phyloP scores from a whole-genome alignment of 2,797 vertebrate species.

The Pteropus rufus region DNA sequence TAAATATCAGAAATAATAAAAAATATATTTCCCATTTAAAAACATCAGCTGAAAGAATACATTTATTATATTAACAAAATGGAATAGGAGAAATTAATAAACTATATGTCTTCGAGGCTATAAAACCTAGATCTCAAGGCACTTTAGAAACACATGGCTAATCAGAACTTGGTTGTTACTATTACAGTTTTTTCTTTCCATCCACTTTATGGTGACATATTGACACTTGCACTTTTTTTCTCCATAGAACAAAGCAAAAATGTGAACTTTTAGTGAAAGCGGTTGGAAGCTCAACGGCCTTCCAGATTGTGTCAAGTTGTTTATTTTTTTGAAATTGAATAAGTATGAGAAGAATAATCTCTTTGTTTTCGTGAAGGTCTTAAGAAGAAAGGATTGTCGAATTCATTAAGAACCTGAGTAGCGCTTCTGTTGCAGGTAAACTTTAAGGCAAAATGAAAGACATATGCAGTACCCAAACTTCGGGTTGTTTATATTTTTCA shows the following conservation, averaged over 20 bases:
- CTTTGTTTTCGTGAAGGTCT: background rate
- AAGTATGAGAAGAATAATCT: background rate
- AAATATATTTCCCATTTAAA: constrained; percentile 21
- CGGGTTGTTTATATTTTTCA: background rate
- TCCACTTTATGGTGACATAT: background rate
- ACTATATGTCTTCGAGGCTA: background rate
- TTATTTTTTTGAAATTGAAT: background rate
- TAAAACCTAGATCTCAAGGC: background rate
- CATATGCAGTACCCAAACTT: background rate
- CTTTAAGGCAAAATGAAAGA: background rate
- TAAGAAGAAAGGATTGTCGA: background rate
- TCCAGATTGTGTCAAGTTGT: background rate
- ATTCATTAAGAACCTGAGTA: background rate
- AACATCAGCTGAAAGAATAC: background rate
- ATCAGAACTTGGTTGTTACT: background rate
- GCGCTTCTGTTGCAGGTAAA: background rate
- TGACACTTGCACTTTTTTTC: background rate
- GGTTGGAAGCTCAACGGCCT: background rate
- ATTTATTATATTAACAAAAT: background rate
- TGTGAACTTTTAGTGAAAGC: background rate
- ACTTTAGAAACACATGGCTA: background rate
- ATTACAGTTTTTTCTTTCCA: background rate
- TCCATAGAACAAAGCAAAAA: background rate
- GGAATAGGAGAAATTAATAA: background rate
- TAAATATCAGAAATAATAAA: constrained; percentile 33